A percentile compares a stretch with the other conserved stretches of the same genome.
These are phyloP conservation scores for Gobius niger DNA, from an alignment of 2,113 vertebrate genomes.

Conservation along the genomic window DNA sequence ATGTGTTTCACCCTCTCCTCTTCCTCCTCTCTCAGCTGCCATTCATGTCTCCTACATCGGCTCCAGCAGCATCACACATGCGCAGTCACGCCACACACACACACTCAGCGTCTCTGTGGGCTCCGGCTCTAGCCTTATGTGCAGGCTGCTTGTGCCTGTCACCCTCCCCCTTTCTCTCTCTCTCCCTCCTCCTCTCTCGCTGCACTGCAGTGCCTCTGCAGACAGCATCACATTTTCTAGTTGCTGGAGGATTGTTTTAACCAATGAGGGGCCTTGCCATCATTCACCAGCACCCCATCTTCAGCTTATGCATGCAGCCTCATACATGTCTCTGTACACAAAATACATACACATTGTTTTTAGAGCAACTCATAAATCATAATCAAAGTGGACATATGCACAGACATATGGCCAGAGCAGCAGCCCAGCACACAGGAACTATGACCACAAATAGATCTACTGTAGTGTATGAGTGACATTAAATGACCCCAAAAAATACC, in stretches of 20 bases:
- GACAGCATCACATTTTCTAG: conserved; percentile 72
- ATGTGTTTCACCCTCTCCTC: conserved; percentile 25
- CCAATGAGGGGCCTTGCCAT: conserved; percentile 64
- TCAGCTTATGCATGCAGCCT: conserved; percentile 12
- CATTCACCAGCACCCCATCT: conserved; percentile 14
- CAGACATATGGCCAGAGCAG: conserved; percentile 30
- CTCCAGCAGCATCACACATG: conserved; percentile 64
- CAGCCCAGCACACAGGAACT: conserved; percentile 41
- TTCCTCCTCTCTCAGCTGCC: conserved; percentile 43
- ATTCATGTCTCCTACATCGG: conserved; percentile 58
- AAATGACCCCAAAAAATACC: no score
- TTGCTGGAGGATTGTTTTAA: conserved; percentile 67
- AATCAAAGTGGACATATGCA: conserved; percentile 22
- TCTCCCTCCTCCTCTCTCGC: conserved; percentile 53
- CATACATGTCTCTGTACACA: conserved; percentile 15
- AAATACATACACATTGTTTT: conserved; percentile 18
- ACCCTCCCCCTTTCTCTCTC: conserved; percentile 20
- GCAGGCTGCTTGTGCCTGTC: conserved; percentile 54
- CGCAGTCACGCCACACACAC: conserved; percentile 51
- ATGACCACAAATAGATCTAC: conserved; percentile 39
- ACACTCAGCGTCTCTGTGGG: conserved; percentile 41
- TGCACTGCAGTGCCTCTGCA: conserved; percentile 82
- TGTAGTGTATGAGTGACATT: conserved; percentile 24
- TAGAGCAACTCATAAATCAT: conserved; percentile 39
- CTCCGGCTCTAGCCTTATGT: conserved; percentile 63